Evolutionary conservation across 2,797 vertebrate genomes (phyloP).

Genomic region (Platalea minor): DNA sequence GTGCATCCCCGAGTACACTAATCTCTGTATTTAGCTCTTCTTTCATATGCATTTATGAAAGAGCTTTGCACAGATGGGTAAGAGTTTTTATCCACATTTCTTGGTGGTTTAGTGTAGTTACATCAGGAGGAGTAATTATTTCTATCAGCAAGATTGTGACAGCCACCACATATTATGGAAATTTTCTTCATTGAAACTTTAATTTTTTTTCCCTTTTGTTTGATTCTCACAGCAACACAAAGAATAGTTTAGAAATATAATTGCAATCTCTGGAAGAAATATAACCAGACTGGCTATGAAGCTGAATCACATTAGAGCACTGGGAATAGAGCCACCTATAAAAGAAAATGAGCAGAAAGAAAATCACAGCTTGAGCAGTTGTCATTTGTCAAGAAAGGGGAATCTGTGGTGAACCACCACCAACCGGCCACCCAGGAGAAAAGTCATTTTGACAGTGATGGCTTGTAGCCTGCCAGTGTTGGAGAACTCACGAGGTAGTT

Average conservation of each 20-base stretch:
- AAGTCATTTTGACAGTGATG: neutral
- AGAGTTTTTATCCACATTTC: constrained; percentile 10
- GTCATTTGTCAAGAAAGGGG: constrained; percentile 23
- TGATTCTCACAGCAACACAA: constrained; percentile 25
- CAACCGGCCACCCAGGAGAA: neutral
- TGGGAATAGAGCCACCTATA: constrained; percentile 32
- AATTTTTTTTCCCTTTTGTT: neutral
- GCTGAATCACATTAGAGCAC: neutral
- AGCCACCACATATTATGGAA: constrained; percentile 60
- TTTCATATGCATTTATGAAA: neutral
- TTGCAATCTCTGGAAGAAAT: constrained; percentile 42
- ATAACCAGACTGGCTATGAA: neutral
- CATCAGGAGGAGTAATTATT: constrained; percentile 50
- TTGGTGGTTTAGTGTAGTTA: constrained; percentile 14
- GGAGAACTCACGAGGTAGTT: neutral
- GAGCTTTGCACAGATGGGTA: constrained; percentile 19
- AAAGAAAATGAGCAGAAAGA: constrained; percentile 35
- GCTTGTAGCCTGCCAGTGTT: neutral
- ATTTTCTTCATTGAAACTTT: constrained; percentile 34
- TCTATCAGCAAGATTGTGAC: constrained; percentile 67
- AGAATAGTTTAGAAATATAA: constrained; percentile 38
- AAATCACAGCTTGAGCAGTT: neutral
- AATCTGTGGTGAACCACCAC: neutral
- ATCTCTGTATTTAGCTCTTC: neutral
- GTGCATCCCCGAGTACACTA: neutral